A percentile compares a stretch with the other conserved stretches of the same genome.
phyloP scores from a whole-genome alignment of 64 coral and sea anemone genomes.

The Dendronephthya gigantea region DNA sequence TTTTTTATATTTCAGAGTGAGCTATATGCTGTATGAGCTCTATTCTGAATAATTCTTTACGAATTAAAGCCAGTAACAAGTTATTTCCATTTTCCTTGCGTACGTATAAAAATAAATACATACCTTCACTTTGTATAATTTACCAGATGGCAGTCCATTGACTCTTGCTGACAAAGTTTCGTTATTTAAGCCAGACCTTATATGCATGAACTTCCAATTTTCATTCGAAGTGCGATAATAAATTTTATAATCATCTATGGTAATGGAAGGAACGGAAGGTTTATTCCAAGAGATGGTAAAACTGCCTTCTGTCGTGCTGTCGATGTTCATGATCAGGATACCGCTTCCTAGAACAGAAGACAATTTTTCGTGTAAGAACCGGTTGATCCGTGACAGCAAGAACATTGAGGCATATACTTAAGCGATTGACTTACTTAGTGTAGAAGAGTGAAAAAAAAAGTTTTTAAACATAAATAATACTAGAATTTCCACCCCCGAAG shows the following conservation, averaged over 20 bases:
- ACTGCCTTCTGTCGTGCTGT: neutral
- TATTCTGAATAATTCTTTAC: too few species aligned
- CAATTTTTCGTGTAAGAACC: too few species aligned
- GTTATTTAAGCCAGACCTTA: neutral
- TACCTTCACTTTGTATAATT: neutral
- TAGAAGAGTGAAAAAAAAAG: too few species aligned
- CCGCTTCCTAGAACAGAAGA: neutral
- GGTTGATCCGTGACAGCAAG: too few species aligned
- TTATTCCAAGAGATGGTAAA: neutral
- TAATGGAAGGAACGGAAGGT: neutral
- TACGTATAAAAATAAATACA: neutral
- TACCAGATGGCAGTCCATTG: neutral
- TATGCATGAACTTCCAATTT: neutral
- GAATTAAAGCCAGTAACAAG: too few species aligned
- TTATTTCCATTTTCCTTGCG: too few species aligned
- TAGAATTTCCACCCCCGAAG: too few species aligned
- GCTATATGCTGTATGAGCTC: too few species aligned
- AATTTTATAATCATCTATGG: neutral
- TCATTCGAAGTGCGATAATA: neutral
- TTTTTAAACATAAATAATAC: too few species aligned
- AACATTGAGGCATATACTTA: too few species aligned
- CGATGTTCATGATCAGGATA: neutral
- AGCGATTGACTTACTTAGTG: too few species aligned
- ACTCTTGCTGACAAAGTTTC: neutral
- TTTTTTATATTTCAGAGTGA: too few species aligned